Percentiles rank a stretch among this genome's conserved stretches.
Conservation (phyloP, 2,797 vertebrate genomes). For the Crax fasciolata region DNA sequence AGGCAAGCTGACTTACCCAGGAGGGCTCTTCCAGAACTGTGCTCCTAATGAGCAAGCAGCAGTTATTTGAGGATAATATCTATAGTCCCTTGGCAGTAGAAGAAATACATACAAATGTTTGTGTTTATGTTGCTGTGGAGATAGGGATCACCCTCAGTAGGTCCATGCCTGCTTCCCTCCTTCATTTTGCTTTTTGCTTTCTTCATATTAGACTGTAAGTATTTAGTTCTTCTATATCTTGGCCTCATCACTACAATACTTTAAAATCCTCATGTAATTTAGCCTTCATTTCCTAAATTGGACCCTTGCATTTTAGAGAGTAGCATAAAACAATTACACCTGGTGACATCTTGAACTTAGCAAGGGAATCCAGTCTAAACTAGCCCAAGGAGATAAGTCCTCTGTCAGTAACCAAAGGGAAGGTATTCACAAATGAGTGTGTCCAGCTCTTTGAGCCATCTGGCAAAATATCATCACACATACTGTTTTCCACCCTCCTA, state of each 20-base stretch:
- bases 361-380: not conserved
- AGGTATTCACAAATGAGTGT: conserved; percentile 34
- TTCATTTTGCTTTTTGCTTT: not conserved
- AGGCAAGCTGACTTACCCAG: not conserved
- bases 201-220: not conserved
- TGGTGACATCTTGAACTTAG: conserved; percentile 23
- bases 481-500: conserved; percentile 28
- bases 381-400: not conserved
- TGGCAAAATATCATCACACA: conserved; percentile 44
- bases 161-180: not conserved
- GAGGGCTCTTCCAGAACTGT: not conserved
- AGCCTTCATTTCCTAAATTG: not conserved
- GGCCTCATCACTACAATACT: not conserved
- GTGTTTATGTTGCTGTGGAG: conserved; percentile 10
- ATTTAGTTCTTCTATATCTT: not conserved
- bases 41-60: not conserved
- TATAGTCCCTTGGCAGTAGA: not conserved
- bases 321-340: not conserved
- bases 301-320: not conserved
- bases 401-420: conserved; percentile 2
- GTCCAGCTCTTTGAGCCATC: conserved; percentile 43
- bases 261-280: conserved; percentile 2
- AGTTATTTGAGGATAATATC: not conserved
- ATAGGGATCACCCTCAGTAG: not conserved
- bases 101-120: not conserved